These are phyloP conservation scores for Petrocephalus zakoni DNA, from an alignment of 2,113 vertebrate species.

Conservation along the genomic window DNA sequence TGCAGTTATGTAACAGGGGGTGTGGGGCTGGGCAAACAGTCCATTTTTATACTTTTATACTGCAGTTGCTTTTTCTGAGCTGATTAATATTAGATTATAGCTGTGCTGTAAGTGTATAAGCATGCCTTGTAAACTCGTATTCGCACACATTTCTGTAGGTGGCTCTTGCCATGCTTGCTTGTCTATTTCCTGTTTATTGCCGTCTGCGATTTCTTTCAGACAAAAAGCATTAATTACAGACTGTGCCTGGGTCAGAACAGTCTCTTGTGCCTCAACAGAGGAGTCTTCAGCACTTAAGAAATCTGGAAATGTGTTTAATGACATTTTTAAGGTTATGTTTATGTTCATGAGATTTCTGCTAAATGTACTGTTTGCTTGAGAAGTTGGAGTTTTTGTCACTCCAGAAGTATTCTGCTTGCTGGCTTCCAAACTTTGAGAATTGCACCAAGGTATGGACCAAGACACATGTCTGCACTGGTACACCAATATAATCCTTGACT, in stretches of 20 bases:
- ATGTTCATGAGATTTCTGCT: too few relatives aligned
- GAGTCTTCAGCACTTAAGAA: too few relatives aligned
- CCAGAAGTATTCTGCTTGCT: not conserved
- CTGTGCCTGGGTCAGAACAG: not conserved
- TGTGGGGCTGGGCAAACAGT: not conserved
- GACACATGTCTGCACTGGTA: not conserved
- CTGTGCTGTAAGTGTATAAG: not conserved
- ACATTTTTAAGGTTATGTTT: too few relatives aligned
- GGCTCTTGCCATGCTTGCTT: not conserved
- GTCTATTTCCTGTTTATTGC: not conserved
- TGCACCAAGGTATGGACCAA: not conserved
- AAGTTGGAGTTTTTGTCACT: too few relatives aligned
- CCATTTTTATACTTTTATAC: not conserved
- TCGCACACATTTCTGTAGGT: not conserved
- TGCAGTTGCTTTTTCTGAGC: not conserved
- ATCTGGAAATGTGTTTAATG: too few relatives aligned
- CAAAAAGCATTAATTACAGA: not conserved
- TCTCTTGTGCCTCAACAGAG: not conserved
- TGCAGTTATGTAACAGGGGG: not conserved
- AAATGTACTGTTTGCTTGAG: too few relatives aligned
- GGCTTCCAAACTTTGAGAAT: not conserved
- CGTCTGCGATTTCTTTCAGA: not conserved
- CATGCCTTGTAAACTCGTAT: not conserved
- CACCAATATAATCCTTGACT: not conserved
- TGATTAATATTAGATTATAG: not conserved